Percentiles rank a stretch among this genome's conserved stretches.
Conservation (phyloP, 2,113 vertebrate genomes). For the Castor canadensis region DNA sequence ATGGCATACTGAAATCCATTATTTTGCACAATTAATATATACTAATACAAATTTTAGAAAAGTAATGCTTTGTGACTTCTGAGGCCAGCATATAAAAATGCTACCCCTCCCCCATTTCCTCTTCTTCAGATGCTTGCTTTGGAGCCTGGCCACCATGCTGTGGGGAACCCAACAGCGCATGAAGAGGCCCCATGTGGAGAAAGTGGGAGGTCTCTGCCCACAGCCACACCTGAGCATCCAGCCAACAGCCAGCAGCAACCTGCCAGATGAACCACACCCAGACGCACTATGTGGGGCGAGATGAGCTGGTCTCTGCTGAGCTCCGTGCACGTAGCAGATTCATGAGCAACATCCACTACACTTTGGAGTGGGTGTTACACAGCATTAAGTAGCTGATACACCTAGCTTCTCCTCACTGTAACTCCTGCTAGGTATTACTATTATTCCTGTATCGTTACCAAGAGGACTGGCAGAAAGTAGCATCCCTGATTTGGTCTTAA, state of each 20-base stretch:
- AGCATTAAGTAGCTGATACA: not conserved
- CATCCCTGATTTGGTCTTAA: not conserved
- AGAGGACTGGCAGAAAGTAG: not conserved
- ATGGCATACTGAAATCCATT: too few relatives aligned
- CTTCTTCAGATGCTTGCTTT: not conserved
- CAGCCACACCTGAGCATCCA: too few relatives aligned
- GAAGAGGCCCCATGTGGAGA: not conserved
- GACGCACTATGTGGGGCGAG: too few relatives aligned
- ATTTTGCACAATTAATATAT: too few relatives aligned
- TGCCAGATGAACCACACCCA: not conserved
- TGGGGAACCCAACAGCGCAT: not conserved
- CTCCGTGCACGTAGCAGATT: not conserved
- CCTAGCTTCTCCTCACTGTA: not conserved
- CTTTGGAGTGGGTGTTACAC: not conserved
- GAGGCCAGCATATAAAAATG: not conserved
- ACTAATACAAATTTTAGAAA: too few relatives aligned
- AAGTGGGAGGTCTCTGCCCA: not conserved
- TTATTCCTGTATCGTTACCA: not conserved
- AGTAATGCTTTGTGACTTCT: too few relatives aligned
- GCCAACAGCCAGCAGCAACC: not conserved
- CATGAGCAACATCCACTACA: not conserved
- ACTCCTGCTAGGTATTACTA: not conserved
- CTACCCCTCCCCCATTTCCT: not conserved
- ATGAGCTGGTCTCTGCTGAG: not conserved
- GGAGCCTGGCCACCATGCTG: not conserved